Conservation (phyloP, 1,140 invertebrate genomes). For the Drosophila nannoptera region DNA sequence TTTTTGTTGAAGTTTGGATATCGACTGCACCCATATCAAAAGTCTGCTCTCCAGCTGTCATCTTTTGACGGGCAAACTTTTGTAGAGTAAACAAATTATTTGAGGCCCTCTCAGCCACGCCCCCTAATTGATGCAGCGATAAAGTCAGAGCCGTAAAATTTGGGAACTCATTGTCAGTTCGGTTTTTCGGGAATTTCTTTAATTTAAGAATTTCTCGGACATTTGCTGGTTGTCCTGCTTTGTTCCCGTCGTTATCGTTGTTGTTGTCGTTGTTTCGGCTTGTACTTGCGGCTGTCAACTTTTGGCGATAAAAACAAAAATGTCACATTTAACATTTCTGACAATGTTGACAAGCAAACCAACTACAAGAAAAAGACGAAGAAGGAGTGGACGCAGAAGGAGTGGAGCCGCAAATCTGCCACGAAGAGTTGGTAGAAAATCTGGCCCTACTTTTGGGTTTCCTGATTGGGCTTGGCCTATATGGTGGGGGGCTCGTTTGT, state of each 20-base stretch:
- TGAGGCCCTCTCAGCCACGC: constrained; percentile 40
- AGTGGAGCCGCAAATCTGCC: constrained; percentile 18
- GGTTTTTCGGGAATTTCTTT: constrained; percentile 30
- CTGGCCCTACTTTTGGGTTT: constrained; percentile 28
- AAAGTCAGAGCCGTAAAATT: constrained; percentile 23
- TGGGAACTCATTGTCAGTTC: constrained; percentile 19
- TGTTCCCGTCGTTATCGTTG: too few species aligned
- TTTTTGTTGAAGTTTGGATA: constrained; percentile 10
- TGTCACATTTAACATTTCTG: constrained; percentile 44
- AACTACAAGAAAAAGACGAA: neutral
- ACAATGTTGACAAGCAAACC: constrained; percentile 27
- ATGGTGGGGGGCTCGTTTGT: constrained; percentile 10
- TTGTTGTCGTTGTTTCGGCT: too few species aligned
- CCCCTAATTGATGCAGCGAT: constrained; percentile 52
- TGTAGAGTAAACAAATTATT: constrained; percentile 60
- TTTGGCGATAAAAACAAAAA: constrained; percentile 44
- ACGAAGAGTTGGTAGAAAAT: constrained; percentile 26
- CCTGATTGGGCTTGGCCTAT: constrained; percentile 26
- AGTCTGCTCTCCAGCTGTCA: constrained; percentile 47
- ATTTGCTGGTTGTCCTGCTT: constrained; percentile 14
- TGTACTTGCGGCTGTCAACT: constrained; percentile 64
- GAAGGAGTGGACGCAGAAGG: neutral
- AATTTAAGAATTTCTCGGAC: constrained; percentile 29
- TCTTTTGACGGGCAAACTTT: constrained; percentile 14
- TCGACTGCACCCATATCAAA: constrained; percentile 50